phyloP scores from a whole-genome alignment of 2,888 invertebrate genomes.

The Mamestra brassicae region DNA sequence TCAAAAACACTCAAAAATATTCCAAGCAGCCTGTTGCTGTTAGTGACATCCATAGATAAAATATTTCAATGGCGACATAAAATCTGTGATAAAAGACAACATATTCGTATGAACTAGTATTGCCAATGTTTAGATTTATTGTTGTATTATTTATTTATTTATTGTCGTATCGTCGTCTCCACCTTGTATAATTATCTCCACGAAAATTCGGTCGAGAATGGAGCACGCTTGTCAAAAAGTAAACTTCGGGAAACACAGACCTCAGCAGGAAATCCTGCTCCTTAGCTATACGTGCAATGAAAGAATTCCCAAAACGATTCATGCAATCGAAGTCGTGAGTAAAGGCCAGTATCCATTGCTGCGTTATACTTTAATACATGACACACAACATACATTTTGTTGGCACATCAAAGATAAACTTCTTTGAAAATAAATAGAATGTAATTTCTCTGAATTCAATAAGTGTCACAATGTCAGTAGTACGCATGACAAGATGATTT shows the following conservation, averaged over 20 bases:
- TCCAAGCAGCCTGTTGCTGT: no score
- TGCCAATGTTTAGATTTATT: no score
- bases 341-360: not conserved
- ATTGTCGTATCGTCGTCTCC: no score
- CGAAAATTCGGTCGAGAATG: not conserved
- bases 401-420: conserved; percentile 33
- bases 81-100: no score
- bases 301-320: not conserved
- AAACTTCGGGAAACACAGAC: not conserved
- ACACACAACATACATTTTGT: conserved; percentile 9
- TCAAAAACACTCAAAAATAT: no score
- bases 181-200: not conserved
- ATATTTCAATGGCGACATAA: no score
- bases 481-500: conserved; percentile 25
- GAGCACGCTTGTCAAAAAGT: not conserved
- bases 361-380: not conserved
- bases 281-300: not conserved
- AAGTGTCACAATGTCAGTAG: conserved; percentile 43
- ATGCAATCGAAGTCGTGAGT: not conserved
- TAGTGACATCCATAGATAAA: no score
- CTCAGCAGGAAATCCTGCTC: not conserved
- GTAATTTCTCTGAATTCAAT: conserved; percentile 43
- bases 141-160: no score
- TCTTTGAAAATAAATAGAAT: conserved; percentile 29
- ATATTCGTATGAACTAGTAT: no score